Conservation (phyloP, 2,888 invertebrate species). For the Pyrrhopygopsis socrates region DNA sequence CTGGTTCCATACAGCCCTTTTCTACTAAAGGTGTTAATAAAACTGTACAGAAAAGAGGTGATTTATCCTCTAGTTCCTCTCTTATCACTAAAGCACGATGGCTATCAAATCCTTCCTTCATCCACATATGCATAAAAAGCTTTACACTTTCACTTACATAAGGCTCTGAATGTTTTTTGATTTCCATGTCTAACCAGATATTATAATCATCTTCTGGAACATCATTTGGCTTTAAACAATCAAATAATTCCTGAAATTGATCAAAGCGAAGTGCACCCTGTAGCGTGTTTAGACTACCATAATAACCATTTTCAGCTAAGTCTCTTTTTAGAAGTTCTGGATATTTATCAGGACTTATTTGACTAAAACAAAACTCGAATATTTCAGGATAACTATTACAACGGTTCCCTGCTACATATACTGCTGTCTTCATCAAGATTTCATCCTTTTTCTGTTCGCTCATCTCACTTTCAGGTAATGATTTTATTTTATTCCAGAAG, state of each 20-base stretch:
- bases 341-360: conserved; percentile 3
- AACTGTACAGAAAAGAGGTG: background rate
- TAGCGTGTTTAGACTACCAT: conserved; percentile 3
- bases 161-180: background rate
- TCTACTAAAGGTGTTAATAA: background rate
- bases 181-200: background rate
- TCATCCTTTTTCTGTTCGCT: background rate
- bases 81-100: background rate
- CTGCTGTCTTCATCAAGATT: background rate
- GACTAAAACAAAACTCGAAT: conserved; percentile 1
- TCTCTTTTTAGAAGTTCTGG: conserved; percentile 1
- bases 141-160: background rate
- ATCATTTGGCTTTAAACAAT: background rate
- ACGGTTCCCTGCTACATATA: background rate
- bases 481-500: conserved; percentile 6
- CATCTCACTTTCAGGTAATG: background rate
- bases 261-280: conserved; percentile 3
- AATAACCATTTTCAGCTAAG: conserved; percentile 3
- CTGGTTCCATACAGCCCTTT: background rate
- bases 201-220: background rate
- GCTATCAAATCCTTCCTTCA: background rate
- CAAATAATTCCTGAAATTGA: background rate
- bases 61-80: background rate
- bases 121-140: conserved; percentile 1
- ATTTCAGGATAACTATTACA: conserved; percentile 3